These are phyloP conservation scores for Xylocampa areola DNA, from an alignment of 2,888 invertebrate genomes.

Conservation along the genomic window DNA sequence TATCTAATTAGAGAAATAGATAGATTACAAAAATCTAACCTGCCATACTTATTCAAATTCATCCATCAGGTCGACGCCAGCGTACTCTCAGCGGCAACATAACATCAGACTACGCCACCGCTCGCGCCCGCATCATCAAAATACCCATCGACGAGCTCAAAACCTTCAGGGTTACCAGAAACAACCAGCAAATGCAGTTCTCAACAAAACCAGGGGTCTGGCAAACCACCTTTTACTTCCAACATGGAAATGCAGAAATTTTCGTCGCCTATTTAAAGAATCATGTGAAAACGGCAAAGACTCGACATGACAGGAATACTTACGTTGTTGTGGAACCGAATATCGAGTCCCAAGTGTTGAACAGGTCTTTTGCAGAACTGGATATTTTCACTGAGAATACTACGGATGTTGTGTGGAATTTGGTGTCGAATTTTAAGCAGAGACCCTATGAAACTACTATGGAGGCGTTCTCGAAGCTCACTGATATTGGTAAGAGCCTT, in stretches of 20 bases:
- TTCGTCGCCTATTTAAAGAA: conserved; percentile 92
- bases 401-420: conserved; percentile 91
- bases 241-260: conserved; percentile 95
- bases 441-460: conserved; percentile 95
- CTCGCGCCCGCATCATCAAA: conserved; percentile 81
- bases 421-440: conserved; percentile 85
- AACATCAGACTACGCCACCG: conserved; percentile 83
- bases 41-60: background rate
- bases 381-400: conserved; percentile 94
- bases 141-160: conserved; percentile 82
- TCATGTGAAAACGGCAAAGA: conserved; percentile 91
- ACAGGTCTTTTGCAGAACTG: conserved; percentile 96
- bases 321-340: conserved; percentile 92
- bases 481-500: conserved; percentile 91
- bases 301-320: conserved; percentile 91
- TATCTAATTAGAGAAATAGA: too few species aligned
- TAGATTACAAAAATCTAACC: too few species aligned
- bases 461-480: conserved; percentile 96
- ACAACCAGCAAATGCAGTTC: conserved; percentile 85
- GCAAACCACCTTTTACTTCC: conserved; percentile 95
- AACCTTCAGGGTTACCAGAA: conserved; percentile 79
- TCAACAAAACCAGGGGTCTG: conserved; percentile 88
- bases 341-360: conserved; percentile 91
- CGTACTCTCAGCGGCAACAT: conserved; percentile 90
- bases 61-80: conserved; percentile 88